A percentile compares a stretch with the other conserved stretches of the same genome.
Evolutionary conservation across 1,140 invertebrate genomes (phyloP).

Genomic region (Drosophila ambigua): DNA sequence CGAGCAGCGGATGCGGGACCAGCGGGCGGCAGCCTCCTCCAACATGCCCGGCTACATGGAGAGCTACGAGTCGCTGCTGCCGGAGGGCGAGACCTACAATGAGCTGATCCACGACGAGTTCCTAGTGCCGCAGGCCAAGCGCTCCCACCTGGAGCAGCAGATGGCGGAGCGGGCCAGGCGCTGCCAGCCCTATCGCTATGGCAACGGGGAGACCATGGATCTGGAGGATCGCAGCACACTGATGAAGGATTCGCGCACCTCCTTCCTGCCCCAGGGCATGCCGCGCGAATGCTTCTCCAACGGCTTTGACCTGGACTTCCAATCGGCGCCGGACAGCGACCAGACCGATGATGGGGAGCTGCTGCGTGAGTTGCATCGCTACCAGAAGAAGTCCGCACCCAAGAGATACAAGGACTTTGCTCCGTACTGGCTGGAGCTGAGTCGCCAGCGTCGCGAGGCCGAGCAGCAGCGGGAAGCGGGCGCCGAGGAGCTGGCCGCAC

Average conservation of each 20-base stretch:
- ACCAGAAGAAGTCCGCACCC: constrained; percentile 23
- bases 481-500: background rate
- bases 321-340: constrained; percentile 7
- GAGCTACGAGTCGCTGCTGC: constrained; percentile 52
- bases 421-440: constrained; percentile 34
- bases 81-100: constrained; percentile 60
- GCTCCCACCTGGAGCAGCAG: constrained; percentile 5
- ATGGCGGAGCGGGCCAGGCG: constrained; percentile 48
- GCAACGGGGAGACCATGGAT: constrained; percentile 64
- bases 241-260: constrained; percentile 82
- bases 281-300: constrained; percentile 66
- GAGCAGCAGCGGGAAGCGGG: constrained; percentile 23
- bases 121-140: constrained; percentile 45
- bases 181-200: constrained; percentile 70
- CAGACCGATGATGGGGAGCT: constrained; percentile 6
- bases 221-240: constrained; percentile 74
- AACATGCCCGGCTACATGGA: constrained; percentile 39
- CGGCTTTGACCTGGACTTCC: constrained; percentile 9
- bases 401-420: constrained; percentile 27
- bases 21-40: constrained; percentile 2
- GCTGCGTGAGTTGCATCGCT: constrained; percentile 21
- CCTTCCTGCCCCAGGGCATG: constrained; percentile 74
- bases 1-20: constrained; percentile 51
- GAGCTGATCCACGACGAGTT: constrained; percentile 72
- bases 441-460: constrained; percentile 46